Conservation (phyloP, 2,797 vertebrate species). For the Phoebastria nigripes region DNA sequence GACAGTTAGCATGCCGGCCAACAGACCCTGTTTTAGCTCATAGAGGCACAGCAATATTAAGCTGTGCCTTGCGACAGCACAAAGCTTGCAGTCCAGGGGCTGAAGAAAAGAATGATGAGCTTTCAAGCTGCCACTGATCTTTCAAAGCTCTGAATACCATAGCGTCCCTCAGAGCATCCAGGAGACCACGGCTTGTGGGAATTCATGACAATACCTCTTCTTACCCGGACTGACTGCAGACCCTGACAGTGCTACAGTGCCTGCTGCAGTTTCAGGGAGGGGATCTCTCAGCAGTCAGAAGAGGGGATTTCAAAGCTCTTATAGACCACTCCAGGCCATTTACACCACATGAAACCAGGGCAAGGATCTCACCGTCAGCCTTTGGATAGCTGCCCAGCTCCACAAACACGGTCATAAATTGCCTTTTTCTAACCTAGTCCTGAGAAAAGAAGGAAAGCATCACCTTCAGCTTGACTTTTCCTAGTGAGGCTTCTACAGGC, state of each 20-base stretch:
- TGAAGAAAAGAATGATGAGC: background rate
- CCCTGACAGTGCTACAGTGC: background rate
- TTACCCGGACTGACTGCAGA: background rate
- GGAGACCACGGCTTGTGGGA: background rate
- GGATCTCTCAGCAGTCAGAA: background rate
- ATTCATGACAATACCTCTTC: background rate
- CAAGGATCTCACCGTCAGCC: background rate
- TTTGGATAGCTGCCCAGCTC: accelerated
- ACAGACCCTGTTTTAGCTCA: background rate
- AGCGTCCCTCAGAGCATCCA: background rate
- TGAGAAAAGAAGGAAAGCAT: background rate
- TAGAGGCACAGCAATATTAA: background rate
- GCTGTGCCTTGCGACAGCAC: background rate
- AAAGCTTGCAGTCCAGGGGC: background rate
- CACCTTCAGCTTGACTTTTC: background rate
- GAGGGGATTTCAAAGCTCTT: background rate
- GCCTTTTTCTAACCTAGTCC: background rate
- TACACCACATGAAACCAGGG: background rate
- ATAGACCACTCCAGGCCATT: background rate
- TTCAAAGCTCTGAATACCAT: background rate
- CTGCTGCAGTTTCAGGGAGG: background rate
- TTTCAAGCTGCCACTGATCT: background rate
- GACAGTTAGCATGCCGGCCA: accelerated
- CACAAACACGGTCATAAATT: background rate
- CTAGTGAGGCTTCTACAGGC: background rate